Conservation (phyloP, 2,888 invertebrate species). For the Helicoverpa assulta region DNA sequence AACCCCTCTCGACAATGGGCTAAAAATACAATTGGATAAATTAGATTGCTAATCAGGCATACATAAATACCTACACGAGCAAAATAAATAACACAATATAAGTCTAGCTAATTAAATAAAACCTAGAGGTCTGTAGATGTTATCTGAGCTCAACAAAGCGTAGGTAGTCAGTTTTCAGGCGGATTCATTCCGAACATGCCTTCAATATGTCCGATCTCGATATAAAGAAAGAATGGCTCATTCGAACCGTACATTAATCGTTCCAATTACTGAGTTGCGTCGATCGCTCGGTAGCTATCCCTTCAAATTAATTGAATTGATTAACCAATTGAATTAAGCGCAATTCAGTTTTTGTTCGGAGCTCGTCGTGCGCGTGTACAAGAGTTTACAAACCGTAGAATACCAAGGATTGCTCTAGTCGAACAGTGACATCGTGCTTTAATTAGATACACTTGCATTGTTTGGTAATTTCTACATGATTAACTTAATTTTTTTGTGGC, state of each 20-base stretch:
- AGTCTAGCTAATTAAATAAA: constrained; percentile 43
- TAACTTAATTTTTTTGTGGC: constrained; percentile 25
- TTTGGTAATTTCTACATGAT: constrained; percentile 56
- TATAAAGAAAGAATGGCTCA: constrained; percentile 79
- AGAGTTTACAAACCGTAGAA: constrained; percentile 46
- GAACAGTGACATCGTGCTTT: constrained; percentile 34
- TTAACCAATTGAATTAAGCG: constrained; percentile 86
- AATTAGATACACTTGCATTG: constrained; percentile 54
- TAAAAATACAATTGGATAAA: no score
- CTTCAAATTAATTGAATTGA: constrained; percentile 87
- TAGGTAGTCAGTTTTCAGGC: constrained; percentile 69
- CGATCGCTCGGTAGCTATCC: constrained; percentile 77
- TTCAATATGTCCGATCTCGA: constrained; percentile 78
- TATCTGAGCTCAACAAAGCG: constrained; percentile 72
- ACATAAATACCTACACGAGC: neutral
- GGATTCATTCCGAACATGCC: constrained; percentile 78
- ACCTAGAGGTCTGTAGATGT: constrained; percentile 66
- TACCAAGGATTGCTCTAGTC: constrained; percentile 46
- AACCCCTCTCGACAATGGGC: no score
- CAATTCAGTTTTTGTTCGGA: constrained; percentile 79
- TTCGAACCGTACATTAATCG: constrained; percentile 80
- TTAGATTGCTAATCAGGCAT: no score
- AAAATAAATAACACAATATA: constrained; percentile 2
- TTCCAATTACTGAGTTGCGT: constrained; percentile 80
- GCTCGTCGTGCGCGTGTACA: constrained; percentile 61